These are phyloP conservation scores for Artemia franciscana DNA, from an alignment of 1,140 invertebrate species.

Conservation along the genomic window DNA sequence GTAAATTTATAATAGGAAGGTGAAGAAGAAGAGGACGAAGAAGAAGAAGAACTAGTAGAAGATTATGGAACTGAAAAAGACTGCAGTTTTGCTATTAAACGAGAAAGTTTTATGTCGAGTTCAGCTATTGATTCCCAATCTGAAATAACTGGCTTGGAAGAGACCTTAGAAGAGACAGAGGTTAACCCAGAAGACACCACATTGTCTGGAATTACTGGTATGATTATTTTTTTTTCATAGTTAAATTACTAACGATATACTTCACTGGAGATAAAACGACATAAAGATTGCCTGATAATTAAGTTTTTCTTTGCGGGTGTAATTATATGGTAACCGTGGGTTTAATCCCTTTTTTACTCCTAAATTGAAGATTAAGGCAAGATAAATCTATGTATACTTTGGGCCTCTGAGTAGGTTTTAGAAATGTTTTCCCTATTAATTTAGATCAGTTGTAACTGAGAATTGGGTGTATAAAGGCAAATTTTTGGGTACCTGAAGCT, in stretches of 20 bases:
- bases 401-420: not conserved
- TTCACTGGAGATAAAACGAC: not conserved
- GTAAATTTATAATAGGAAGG: conserved; percentile 3
- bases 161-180: not conserved
- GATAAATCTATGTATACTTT: not conserved
- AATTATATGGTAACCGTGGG: no score
- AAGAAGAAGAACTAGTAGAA: conserved; percentile 4
- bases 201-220: not conserved
- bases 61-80: conserved; percentile 4
- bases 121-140: not conserved
- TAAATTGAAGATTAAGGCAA: not conserved
- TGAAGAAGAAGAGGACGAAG: conserved; percentile 8
- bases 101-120: not conserved
- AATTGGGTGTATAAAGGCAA: no score
- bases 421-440: no score
- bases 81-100: not conserved
- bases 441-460: no score
- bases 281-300: not conserved
- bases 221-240: not conserved
- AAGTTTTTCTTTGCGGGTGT: not conserved
- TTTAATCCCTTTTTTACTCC: not conserved
- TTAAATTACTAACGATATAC: not conserved
- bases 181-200: not conserved
- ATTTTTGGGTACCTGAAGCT: no score
- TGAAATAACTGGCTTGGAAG: not conserved